These are phyloP conservation scores for Epinephelus fuscoguttatus DNA, from an alignment of 2,113 vertebrate species.

Conservation along the genomic window DNA sequence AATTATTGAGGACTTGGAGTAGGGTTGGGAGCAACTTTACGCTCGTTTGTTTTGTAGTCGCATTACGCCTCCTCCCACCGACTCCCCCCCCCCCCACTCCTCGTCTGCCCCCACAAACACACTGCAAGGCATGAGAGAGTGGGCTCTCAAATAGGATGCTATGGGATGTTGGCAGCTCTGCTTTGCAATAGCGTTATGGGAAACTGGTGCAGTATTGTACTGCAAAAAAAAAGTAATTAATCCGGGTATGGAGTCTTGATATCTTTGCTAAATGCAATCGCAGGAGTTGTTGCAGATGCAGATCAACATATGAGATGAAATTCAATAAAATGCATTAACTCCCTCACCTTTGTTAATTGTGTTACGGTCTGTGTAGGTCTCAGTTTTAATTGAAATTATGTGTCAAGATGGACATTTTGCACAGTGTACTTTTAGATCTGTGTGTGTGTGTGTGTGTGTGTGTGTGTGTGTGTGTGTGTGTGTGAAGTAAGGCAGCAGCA, in stretches of 20 bases:
- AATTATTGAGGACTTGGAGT: slow-evolving; percentile 67
- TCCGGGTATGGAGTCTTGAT: slow-evolving; percentile 18
- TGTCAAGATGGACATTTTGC: slow-evolving; percentile 5
- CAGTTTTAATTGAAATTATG: slow-evolving; percentile 14
- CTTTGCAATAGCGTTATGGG: slow-evolving; percentile 24
- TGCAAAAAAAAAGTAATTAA: slow-evolving; percentile 9
- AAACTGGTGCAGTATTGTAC: slow-evolving; percentile 15
- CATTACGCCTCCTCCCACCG: slow-evolving; percentile 28
- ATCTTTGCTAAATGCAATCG: slow-evolving; percentile 16
- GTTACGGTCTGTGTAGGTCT: not conserved
- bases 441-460: slow-evolving; percentile 6
- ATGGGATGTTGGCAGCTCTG: slow-evolving; percentile 35
- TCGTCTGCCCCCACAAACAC: slow-evolving; percentile 22
- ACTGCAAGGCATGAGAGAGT: slow-evolving; percentile 15
- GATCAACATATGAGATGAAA: not conserved
- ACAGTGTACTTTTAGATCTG: slow-evolving; percentile 1
- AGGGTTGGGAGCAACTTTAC: slow-evolving; percentile 59
- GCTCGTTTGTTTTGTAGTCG: slow-evolving; percentile 64
- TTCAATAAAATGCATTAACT: not conserved
- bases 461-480: slow-evolving; percentile 2
- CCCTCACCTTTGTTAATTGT: not conserved
- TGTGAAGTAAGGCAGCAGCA: slow-evolving; percentile 36
- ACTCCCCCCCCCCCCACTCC: too few species aligned
- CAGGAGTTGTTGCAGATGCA: not conserved
- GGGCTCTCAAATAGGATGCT: slow-evolving; percentile 10